Percentiles rank a stretch among this genome's conserved stretches.
These are phyloP conservation scores for Willowsia nigromaculata DNA, from an alignment of 2,888 invertebrate species.

Conservation along the genomic window DNA sequence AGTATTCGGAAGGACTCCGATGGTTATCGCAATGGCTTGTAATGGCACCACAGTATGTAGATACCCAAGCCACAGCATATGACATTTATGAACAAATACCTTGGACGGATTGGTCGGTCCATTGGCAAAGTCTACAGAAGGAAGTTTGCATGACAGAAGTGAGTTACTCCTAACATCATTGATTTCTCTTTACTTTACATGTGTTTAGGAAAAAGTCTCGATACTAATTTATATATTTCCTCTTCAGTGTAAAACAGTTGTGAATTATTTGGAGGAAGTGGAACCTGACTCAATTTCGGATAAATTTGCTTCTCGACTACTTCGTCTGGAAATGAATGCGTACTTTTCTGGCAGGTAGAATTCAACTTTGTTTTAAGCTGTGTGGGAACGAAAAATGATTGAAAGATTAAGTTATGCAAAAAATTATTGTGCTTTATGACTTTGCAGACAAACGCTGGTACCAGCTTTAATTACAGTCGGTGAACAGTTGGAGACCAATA, in stretches of 20 bases:
- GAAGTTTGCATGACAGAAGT: slow-evolving; percentile 44
- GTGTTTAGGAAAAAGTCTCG: no score
- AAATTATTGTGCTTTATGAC: background rate
- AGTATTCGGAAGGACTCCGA: slow-evolving; percentile 52
- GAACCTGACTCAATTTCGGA: slow-evolving; percentile 42
- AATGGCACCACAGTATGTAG: slow-evolving; percentile 41
- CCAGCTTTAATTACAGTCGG: slow-evolving; percentile 50
- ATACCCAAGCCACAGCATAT: slow-evolving; percentile 42
- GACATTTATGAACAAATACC: slow-evolving; percentile 72
- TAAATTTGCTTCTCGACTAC: slow-evolving; percentile 28
- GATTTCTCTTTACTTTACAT: no score
- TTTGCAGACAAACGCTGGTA: slow-evolving; percentile 51
- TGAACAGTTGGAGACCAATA: slow-evolving; percentile 16
- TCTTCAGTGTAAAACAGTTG: slow-evolving; percentile 40
- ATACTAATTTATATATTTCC: no score
- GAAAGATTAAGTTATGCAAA: no score
- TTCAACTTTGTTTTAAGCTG: no score
- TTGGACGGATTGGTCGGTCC: slow-evolving; percentile 68
- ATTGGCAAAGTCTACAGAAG: slow-evolving; percentile 61
- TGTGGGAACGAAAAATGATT: no score
- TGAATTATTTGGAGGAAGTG: slow-evolving; percentile 62
- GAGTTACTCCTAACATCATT: background rate
- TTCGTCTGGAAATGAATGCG: slow-evolving; percentile 61
- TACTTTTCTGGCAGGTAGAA: slow-evolving; percentile 67
- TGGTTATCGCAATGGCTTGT: slow-evolving; percentile 65